Conservation (phyloP, 2,797 vertebrate genomes). For the Alosa sapidissima region DNA sequence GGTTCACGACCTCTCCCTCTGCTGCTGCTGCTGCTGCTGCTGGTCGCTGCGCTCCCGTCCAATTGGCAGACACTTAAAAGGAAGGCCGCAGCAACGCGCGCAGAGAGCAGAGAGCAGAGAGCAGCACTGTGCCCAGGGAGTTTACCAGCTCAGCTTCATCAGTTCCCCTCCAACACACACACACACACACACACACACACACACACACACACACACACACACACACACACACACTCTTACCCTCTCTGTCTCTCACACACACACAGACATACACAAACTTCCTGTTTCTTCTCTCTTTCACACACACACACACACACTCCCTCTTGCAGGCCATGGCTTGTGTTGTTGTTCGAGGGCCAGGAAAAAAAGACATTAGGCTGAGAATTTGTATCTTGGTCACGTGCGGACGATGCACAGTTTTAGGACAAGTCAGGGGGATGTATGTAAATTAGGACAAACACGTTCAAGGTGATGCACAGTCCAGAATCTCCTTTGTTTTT, state of each 20-base stretch:
- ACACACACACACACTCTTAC: background rate
- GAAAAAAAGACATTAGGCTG: background rate
- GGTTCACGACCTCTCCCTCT: conserved; percentile 62
- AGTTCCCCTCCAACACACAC: conserved; percentile 37
- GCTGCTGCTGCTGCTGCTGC: conserved; percentile 56
- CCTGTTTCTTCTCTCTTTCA: background rate
- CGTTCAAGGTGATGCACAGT: conserved; percentile 17
- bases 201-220: conserved; percentile 5
- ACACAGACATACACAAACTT: background rate
- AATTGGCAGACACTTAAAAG: conserved; percentile 55
- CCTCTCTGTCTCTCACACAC: background rate
- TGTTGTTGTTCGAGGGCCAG: background rate
- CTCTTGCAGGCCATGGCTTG: background rate
- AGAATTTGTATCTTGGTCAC: background rate
- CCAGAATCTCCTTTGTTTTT: background rate
- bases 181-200: conserved; percentile 25
- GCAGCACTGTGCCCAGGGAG: background rate
- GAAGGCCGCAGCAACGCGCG: conserved; percentile 34
- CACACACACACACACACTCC: background rate
- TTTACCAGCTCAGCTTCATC: background rate
- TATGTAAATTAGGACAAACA: conserved; percentile 26
- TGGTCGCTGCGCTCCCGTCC: conserved; percentile 47
- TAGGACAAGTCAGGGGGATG: conserved; percentile 19
- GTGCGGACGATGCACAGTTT: background rate
- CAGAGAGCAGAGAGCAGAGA: background rate